Evolutionary conservation across 2,797 vertebrate species (phyloP), one percentile per base, ranked within the genome.

Genomic region (Vultur gryphus): DNA sequence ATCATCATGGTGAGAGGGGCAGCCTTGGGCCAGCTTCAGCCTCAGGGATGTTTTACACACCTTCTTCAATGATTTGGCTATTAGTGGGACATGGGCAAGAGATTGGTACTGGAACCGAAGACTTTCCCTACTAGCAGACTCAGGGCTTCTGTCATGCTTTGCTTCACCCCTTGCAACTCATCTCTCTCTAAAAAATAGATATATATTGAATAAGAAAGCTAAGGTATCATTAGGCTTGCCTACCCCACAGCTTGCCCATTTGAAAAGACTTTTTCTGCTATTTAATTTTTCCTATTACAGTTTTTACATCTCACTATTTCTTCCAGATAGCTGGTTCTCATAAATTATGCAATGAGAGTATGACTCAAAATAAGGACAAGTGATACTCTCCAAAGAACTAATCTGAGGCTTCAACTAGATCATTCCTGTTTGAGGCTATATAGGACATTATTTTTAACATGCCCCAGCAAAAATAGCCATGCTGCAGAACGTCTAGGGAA

Each of bases 391-490:
- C 70, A 62, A 87, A 84, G 54, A 88, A 87, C 86, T 93, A 54
- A 93, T 92, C 16, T 79, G 73, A 87, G 51, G 23, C 31, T 93
- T 90, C 46, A 87, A 51, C 58, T 82, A 82, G 81, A 59, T 90
- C 48, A 14, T 81, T 95, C 31, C 64, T 90, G 20, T 90, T 86
- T 90, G 70, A 62, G 55, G 58, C 71, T 21, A 29, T 85, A 73
- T 5, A 87, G 66, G 52, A 72, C 58, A 73, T 61, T 66, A 87
- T 89, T 97, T 96, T 96, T 80, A 96, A 90, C 58, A 37, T 35
- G 48, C 10, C 31, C 71, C 14, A 66, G 62, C 17, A 21, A 94
- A 90, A 95, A 89, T 58, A 95, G 31, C 58, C 4, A 2, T 44
- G 26, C 70, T 90, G 31, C 35, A 76, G 51, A 62, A 87, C 46